Percentiles rank a stretch among this genome's conserved stretches.
Evolutionary conservation across 2,888 invertebrate species (phyloP).

Genomic region (Synanthedon vespiformis): DNA sequence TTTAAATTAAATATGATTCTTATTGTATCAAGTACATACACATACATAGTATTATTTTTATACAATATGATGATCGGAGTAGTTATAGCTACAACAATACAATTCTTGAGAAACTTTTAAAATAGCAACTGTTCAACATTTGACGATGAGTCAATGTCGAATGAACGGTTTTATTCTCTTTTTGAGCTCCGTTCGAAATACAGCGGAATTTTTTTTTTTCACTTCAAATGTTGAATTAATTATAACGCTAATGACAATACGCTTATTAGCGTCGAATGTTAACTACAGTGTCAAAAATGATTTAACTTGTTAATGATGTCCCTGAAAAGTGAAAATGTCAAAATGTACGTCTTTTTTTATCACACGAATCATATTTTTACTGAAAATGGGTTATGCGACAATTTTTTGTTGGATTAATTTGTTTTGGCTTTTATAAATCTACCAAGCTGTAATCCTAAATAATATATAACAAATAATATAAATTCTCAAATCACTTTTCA

Average conservation of each 20-base stretch:
- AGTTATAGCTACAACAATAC: no score
- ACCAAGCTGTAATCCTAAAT: no score
- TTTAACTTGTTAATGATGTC: no score
- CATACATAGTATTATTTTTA: no score
- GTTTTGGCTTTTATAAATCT: no score
- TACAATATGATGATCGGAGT: no score
- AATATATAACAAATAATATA: no score
- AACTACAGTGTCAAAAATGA: constrained; percentile 19
- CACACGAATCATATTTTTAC: background rate
- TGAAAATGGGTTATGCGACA: no score
- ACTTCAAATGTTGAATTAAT: constrained; percentile 10
- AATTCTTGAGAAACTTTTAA: constrained; percentile 4
- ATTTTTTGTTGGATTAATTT: no score
- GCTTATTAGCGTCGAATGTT: constrained; percentile 25
- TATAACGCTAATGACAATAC: constrained; percentile 26
- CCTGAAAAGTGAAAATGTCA: constrained; percentile 8
- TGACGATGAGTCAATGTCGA: constrained; percentile 16
- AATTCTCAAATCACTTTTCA: no score
- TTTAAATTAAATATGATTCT: no score
- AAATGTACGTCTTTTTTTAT: constrained; percentile 10
- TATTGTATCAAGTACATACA: no score
- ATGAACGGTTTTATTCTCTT: constrained; percentile 22
- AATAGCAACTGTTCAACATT: constrained; percentile 27
- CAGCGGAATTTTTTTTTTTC: background rate
- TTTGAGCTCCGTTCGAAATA: constrained; percentile 4